Evolutionary conservation across 1,140 invertebrate species (phyloP).

Genomic region (Linepithema humile): DNA sequence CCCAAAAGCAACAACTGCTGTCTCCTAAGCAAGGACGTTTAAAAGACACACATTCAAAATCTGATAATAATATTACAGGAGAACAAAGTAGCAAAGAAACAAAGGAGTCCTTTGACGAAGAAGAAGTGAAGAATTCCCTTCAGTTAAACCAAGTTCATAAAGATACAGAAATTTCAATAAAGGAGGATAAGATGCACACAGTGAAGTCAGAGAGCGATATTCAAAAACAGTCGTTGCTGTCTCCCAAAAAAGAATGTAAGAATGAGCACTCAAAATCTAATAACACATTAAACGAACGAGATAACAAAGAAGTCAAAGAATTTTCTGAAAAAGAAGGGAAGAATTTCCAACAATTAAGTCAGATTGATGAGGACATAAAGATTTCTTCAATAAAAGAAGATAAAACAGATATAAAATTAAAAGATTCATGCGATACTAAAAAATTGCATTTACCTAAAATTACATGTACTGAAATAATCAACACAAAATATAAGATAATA

Average conservation of each 20-base stretch:
- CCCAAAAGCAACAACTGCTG: neutral
- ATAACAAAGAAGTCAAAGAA: neutral
- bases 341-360: neutral
- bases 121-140: neutral
- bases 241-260: neutral
- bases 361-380: neutral
- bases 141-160: neutral
- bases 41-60: neutral
- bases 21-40: neutral
- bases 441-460: slow-evolving; percentile 9
- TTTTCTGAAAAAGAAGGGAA: neutral
- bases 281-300: neutral
- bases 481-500: slow-evolving; percentile 17
- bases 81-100: neutral
- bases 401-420: neutral
- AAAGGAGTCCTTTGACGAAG: neutral
- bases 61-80: neutral
- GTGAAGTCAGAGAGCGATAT: neutral
- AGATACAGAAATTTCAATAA: neutral
- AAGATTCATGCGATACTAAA: neutral
- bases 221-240: neutral
- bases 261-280: neutral
- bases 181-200: neutral
- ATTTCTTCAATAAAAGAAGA: neutral
- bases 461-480: neutral